A percentile compares a stretch with the other conserved stretches of the same genome.
Evolutionary conservation across 2,888 invertebrate genomes (phyloP).

Genomic region (Synergus umbraculus): DNA sequence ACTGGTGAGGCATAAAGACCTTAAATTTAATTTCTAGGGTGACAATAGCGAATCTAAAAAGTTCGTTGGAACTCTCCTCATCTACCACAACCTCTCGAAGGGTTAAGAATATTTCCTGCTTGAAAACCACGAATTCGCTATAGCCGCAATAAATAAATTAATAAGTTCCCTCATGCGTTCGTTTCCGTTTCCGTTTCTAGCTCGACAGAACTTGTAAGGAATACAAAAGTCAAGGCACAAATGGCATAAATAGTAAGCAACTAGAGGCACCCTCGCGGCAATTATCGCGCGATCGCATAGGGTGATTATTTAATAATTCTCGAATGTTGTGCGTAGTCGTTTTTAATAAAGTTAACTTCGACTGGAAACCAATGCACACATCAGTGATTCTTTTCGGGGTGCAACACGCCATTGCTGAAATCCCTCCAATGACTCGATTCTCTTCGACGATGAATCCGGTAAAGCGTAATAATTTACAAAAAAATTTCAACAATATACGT

Average conservation of each 20-base stretch:
- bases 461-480: neutral
- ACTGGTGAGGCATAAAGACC: neutral
- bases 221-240: constrained; percentile 21
- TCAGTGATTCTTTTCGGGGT: constrained; percentile 32
- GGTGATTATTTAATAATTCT: constrained; percentile 42
- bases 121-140: constrained; percentile 16
- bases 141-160: constrained; percentile 56
- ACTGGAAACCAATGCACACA: constrained; percentile 36
- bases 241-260: neutral
- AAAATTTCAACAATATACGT: neutral
- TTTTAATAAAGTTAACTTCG: constrained; percentile 45
- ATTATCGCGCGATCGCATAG: constrained; percentile 35
- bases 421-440: neutral
- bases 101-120: constrained; percentile 6
- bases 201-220: constrained; percentile 27
- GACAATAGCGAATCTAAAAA: neutral
- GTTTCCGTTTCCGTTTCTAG: constrained; percentile 44
- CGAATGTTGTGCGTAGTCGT: constrained; percentile 19
- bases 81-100: neutral
- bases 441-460: neutral
- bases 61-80: neutral
- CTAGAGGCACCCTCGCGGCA: constrained; percentile 21
- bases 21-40: neutral
- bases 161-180: constrained; percentile 38
- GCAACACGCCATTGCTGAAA: constrained; percentile 5